These are phyloP conservation scores for Leptosomus discolor DNA, from an alignment of 2,113 vertebrate genomes.

Conservation along the genomic window DNA sequence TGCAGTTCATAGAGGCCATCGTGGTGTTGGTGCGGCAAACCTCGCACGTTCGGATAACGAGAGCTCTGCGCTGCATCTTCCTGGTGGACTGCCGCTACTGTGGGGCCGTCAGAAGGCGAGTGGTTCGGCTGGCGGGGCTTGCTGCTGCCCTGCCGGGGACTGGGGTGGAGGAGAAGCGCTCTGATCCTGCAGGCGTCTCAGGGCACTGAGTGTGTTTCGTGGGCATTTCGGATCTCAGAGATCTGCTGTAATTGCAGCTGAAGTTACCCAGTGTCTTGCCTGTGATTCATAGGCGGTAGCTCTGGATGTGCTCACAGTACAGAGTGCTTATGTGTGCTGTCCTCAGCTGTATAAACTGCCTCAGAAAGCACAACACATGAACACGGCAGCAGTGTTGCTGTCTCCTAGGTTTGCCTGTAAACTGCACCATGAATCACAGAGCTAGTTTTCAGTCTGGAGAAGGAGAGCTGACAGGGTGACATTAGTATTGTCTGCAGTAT, in stretches of 20 bases:
- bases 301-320: background rate
- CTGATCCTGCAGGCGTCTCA: background rate
- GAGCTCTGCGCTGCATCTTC: conserved; percentile 95
- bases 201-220: background rate
- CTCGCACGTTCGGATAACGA: conserved; percentile 91
- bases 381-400: background rate
- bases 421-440: background rate
- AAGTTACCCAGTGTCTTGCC: background rate
- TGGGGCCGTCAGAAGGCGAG: conserved; percentile 90
- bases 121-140: background rate
- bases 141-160: background rate
- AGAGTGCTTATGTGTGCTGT: background rate
- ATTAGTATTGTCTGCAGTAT: background rate
- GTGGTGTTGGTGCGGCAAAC: conserved; percentile 95
- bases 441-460: background rate
- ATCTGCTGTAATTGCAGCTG: fast-evolving
- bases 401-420: background rate
- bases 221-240: background rate
- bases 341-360: background rate
- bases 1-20: conserved; percentile 94
- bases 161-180: background rate
- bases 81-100: conserved; percentile 97
- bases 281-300: background rate
- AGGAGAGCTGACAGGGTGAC: background rate
- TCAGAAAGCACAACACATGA: background rate